Percentiles rank a stretch among this genome's conserved stretches.
phyloP scores from a whole-genome alignment of 2,888 invertebrate species.

The Eurois occulta region DNA sequence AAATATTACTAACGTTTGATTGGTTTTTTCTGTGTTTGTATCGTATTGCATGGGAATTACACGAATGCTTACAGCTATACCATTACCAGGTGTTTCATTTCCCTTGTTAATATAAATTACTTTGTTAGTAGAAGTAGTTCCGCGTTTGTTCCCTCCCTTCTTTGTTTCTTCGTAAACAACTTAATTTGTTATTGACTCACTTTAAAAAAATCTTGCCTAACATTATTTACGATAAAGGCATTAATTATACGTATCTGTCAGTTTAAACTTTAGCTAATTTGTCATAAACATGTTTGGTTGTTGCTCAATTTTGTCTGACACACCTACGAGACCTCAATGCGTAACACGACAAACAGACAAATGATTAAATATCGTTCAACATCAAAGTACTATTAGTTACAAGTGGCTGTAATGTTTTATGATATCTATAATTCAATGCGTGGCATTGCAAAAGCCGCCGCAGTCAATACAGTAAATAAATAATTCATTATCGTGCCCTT shows the following conservation, averaged over 20 bases:
- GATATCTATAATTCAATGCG: slow-evolving; percentile 67
- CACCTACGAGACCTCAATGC: slow-evolving; percentile 43
- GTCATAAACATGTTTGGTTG: slow-evolving; percentile 56
- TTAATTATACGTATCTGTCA: slow-evolving; percentile 35
- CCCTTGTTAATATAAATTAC: slow-evolving; percentile 47
- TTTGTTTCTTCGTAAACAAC: slow-evolving; percentile 29
- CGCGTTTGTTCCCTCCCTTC: slow-evolving; percentile 10
- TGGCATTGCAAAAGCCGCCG: slow-evolving; percentile 67
- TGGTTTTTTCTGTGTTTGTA: slow-evolving; percentile 28
- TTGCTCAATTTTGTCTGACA: slow-evolving; percentile 59
- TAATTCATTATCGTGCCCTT: slow-evolving; percentile 66
- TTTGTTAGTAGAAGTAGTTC: slow-evolving; percentile 38
- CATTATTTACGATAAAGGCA: slow-evolving; percentile 24
- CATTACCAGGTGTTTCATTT: slow-evolving; percentile 41
- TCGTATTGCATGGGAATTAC: slow-evolving; percentile 24
- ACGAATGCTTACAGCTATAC: slow-evolving; percentile 10
- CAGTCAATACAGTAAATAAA: slow-evolving; percentile 65
- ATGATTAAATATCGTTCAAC: slow-evolving; percentile 58
- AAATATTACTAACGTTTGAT: slow-evolving; percentile 49
- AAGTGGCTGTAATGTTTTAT: slow-evolving; percentile 65
- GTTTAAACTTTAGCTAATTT: slow-evolving; percentile 43
- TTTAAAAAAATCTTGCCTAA: slow-evolving; percentile 23
- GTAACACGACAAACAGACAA: slow-evolving; percentile 59
- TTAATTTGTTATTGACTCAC: slow-evolving; percentile 11
- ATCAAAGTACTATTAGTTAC: slow-evolving; percentile 58